These are phyloP conservation scores for Clivina fossor DNA, from an alignment of 2,888 invertebrate genomes.

Conservation along the genomic window DNA sequence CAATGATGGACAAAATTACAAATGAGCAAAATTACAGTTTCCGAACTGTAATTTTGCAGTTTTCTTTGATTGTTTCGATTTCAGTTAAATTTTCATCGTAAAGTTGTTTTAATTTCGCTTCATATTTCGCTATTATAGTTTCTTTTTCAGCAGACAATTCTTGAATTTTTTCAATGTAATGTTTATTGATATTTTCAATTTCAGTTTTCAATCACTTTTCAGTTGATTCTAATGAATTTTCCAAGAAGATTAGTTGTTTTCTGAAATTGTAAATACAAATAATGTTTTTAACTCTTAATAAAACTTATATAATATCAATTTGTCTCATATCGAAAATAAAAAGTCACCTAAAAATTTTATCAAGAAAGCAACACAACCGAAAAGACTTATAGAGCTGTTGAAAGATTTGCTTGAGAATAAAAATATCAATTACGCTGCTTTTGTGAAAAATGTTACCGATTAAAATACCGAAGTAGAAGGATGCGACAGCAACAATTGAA, in stretches of 20 bases:
- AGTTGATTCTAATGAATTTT: slow-evolving; percentile 58
- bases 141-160: slow-evolving; percentile 44
- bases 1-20: slow-evolving; percentile 62
- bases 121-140: slow-evolving; percentile 46
- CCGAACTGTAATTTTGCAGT: slow-evolving; percentile 56
- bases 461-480: slow-evolving; percentile 39
- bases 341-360: too few species aligned
- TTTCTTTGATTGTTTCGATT: slow-evolving; percentile 56
- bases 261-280: slow-evolving; percentile 49
- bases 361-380: too few species aligned
- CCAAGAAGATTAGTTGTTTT: slow-evolving; percentile 61
- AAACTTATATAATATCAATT: too few species aligned
- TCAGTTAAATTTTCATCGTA: slow-evolving; percentile 47
- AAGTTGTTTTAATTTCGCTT: slow-evolving; percentile 47
- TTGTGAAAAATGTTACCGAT: too few species aligned
- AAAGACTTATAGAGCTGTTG: too few species aligned
- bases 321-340: too few species aligned
- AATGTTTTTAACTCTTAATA: too few species aligned
- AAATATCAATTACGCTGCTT: too few species aligned
- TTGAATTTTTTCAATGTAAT: slow-evolving; percentile 57
- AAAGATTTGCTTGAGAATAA: too few species aligned
- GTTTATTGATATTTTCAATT: slow-evolving; percentile 56
- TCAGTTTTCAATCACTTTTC: slow-evolving; percentile 64
- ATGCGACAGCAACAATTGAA: slow-evolving; percentile 55
- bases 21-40: too few species aligned